These are phyloP conservation scores for Epizoanthus illoricatus DNA, from an alignment of 92 coral and sea anemone genomes.

Conservation along the genomic window DNA sequence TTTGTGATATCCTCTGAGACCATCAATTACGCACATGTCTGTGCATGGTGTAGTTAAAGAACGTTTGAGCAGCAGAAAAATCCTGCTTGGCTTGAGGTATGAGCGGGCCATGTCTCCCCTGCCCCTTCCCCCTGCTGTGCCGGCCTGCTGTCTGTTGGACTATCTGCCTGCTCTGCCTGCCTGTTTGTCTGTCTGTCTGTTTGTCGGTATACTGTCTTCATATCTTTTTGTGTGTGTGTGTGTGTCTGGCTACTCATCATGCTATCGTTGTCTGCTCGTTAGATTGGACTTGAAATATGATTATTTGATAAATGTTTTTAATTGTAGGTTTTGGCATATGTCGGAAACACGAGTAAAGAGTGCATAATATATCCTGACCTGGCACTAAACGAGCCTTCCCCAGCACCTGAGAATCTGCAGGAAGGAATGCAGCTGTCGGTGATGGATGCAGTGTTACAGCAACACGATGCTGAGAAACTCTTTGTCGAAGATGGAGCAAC, in stretches of 20 bases:
- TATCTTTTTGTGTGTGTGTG: not conserved
- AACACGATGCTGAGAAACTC: slow-evolving; percentile 64
- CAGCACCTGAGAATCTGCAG: slow-evolving; percentile 69
- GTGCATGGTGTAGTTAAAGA: no score
- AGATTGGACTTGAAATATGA: not conserved
- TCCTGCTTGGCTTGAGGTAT: no score
- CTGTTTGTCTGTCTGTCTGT: not conserved
- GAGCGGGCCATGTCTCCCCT: no score
- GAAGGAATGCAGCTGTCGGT: slow-evolving; percentile 71
- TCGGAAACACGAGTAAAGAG: slow-evolving; percentile 91
- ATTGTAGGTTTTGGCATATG: slow-evolving; percentile 64
- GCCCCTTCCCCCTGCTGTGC: no score
- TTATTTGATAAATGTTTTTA: not conserved
- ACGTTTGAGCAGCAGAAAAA: no score
- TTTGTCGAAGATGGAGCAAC: slow-evolving; percentile 52
- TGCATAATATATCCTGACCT: slow-evolving; percentile 90
- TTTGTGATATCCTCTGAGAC: no score
- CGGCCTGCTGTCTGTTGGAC: not conserved
- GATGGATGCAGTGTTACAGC: slow-evolving; percentile 77
- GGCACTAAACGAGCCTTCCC: slow-evolving; percentile 96
- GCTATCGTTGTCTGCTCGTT: not conserved
- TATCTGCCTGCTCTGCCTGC: no score
- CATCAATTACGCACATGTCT: no score
- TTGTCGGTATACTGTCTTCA: not conserved
- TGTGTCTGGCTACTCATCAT: not conserved